A percentile compares a stretch with the other conserved stretches of the same genome.
Evolutionary conservation across 2,113 vertebrate species (phyloP).

Genomic region (Chaetodon auriga): DNA sequence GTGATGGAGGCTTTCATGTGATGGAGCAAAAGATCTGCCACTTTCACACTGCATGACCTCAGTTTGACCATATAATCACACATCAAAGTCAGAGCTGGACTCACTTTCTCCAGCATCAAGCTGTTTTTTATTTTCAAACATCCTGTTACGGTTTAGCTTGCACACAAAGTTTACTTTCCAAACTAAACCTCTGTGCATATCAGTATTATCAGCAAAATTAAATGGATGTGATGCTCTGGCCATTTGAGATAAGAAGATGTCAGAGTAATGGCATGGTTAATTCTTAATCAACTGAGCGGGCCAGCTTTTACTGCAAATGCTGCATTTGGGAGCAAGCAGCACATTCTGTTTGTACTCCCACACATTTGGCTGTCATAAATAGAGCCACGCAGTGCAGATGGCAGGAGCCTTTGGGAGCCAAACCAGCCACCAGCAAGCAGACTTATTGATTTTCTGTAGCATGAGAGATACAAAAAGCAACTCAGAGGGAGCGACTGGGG

Average conservation of each 20-base stretch:
- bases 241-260: conserved; percentile 38
- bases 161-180: not conserved
- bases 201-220: conserved; percentile 18
- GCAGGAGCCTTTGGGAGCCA: conserved; percentile 60
- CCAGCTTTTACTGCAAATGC: conserved; percentile 43
- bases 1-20: conserved; percentile 4
- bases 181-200: not conserved
- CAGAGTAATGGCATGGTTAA: conserved; percentile 56
- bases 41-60: not conserved
- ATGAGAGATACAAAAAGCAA: conserved; percentile 48
- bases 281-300: conserved; percentile 54
- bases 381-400: conserved; percentile 68
- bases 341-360: conserved; percentile 72
- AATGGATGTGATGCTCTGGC: conserved; percentile 9
- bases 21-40: conserved; percentile 7
- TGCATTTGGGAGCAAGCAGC: conserved; percentile 54
- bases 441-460: conserved; percentile 76
- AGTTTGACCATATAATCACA: conserved; percentile 7
- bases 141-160: not conserved
- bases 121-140: conserved; percentile 12
- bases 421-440: conserved; percentile 61
- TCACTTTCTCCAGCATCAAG: not conserved
- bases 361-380: conserved; percentile 70
- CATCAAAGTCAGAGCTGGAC: conserved; percentile 1
- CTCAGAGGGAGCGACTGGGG: conserved; percentile 41